A percentile compares a stretch with the other conserved stretches of the same genome.
Evolutionary conservation across 2,888 invertebrate species (phyloP).

Genomic region (Plutella xylostella): DNA sequence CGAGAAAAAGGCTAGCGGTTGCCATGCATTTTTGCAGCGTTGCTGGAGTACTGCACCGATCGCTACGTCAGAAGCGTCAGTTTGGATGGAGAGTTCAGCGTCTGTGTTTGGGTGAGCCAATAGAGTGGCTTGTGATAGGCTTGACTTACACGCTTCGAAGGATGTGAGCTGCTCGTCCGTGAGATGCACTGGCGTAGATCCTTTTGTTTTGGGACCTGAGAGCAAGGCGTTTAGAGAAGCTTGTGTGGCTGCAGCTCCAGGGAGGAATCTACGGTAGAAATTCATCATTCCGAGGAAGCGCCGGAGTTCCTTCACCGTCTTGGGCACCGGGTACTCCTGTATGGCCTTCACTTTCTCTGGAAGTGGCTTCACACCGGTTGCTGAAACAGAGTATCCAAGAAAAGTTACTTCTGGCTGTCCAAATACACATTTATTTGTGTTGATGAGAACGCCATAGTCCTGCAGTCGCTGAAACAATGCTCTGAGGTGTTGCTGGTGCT

Average conservation of each 20-base stretch:
- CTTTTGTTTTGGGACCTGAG: background rate
- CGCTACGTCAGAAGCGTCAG: slow-evolving; percentile 26
- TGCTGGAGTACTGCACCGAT: slow-evolving; percentile 28
- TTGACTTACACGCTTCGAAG: slow-evolving; percentile 17
- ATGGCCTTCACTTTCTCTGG: slow-evolving; percentile 24
- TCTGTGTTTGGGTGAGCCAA: slow-evolving; percentile 20
- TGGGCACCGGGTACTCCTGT: slow-evolving; percentile 19
- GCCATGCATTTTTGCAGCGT: slow-evolving; percentile 7
- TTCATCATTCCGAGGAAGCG: slow-evolving; percentile 30
- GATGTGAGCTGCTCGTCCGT: slow-evolving; percentile 11
- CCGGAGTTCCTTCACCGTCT: slow-evolving; percentile 22
- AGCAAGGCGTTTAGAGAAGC: too few species aligned
- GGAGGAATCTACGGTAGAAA: slow-evolving; percentile 27
- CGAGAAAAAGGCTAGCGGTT: slow-evolving; percentile 30
- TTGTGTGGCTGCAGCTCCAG: too few species aligned
- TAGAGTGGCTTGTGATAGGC: slow-evolving; percentile 18
- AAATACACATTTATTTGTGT: slow-evolving; percentile 23
- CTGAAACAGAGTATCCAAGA: slow-evolving; percentile 20
- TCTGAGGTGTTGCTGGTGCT: slow-evolving; percentile 24
- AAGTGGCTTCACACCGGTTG: slow-evolving; percentile 18
- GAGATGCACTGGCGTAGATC: slow-evolving; percentile 16
- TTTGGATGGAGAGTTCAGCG: slow-evolving; percentile 19
- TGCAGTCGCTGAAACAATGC: slow-evolving; percentile 21
- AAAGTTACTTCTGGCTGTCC: slow-evolving; percentile 17
- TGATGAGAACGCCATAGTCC: slow-evolving; percentile 23